A percentile compares a stretch with the other conserved stretches of the same genome.
Evolutionary conservation across 2,888 invertebrate genomes (phyloP).

Genomic region (Torymus aiolomorphi): DNA sequence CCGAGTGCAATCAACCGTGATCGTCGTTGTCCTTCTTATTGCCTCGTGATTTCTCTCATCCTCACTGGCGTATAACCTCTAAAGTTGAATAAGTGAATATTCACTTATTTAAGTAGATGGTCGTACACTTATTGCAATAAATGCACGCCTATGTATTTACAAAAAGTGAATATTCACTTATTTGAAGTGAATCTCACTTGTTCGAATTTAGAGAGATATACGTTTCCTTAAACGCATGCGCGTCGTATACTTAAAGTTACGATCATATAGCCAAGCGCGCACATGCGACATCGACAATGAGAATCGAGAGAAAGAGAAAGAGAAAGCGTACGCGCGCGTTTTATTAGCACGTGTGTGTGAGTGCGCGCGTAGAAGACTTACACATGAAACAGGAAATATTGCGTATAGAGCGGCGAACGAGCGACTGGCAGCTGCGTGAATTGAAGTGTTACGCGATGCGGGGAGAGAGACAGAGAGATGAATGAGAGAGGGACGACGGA

Average conservation of each 20-base stretch:
- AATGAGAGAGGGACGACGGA: conserved; percentile 19
- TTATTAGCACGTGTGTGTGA: not conserved
- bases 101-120: too few species aligned
- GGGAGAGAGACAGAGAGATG: not conserved
- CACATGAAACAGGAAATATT: conserved; percentile 22
- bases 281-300: conserved; percentile 9
- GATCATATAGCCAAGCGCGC: not conserved
- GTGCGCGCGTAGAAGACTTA: too few species aligned
- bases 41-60: conserved; percentile 56
- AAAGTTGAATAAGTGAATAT: too few species aligned
- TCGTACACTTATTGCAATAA: too few species aligned
- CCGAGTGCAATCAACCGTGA: conserved; percentile 71
- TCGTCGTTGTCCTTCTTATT: conserved; percentile 67
- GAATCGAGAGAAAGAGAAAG: not conserved
- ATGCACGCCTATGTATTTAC: too few species aligned
- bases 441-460: conserved; percentile 7
- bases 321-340: not conserved
- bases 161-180: too few species aligned
- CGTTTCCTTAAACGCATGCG: too few species aligned
- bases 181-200: too few species aligned
- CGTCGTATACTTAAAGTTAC: too few species aligned
- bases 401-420: not conserved
- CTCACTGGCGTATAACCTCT: too few species aligned
- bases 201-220: too few species aligned
- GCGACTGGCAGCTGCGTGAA: conserved; percentile 12